Conservation (phyloP, 2,797 vertebrate species). For the Picus viridis region DNA sequence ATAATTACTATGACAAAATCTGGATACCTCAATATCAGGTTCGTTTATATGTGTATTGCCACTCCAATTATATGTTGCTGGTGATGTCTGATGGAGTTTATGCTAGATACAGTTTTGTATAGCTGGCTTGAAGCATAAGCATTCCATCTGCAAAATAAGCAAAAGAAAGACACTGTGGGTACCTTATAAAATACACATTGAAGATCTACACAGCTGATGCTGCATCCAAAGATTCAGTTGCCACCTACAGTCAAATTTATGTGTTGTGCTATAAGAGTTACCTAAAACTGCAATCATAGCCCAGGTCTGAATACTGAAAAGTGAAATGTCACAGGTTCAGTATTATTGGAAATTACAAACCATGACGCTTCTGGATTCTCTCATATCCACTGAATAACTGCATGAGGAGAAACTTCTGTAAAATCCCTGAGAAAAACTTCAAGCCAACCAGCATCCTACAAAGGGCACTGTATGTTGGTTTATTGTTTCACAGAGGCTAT, state of each 20-base stretch:
- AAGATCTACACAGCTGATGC: neutral
- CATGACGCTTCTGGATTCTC: neutral
- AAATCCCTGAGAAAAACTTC: neutral
- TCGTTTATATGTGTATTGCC: neutral
- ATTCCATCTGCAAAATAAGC: neutral
- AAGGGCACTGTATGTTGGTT: neutral
- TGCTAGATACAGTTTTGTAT: neutral
- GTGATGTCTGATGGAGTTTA: neutral
- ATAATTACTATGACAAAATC: neutral
- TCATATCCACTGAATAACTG: neutral
- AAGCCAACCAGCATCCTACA: neutral
- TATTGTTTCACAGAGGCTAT: neutral
- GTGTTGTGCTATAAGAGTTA: neutral
- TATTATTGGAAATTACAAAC: neutral
- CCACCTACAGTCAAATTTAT: neutral
- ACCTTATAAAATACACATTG: neutral
- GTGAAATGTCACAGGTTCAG: neutral
- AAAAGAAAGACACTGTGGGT: neutral
- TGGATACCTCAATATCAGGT: neutral
- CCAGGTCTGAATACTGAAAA: neutral
- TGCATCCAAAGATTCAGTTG: neutral
- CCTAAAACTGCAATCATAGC: neutral
- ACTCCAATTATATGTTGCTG: neutral
- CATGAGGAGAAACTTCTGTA: neutral
- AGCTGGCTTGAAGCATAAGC: neutral